Percentiles rank a stretch among this genome's conserved stretches.
These are phyloP conservation scores for Pocota personata DNA, from an alignment of 2,888 invertebrate genomes.

Conservation along the genomic window DNA sequence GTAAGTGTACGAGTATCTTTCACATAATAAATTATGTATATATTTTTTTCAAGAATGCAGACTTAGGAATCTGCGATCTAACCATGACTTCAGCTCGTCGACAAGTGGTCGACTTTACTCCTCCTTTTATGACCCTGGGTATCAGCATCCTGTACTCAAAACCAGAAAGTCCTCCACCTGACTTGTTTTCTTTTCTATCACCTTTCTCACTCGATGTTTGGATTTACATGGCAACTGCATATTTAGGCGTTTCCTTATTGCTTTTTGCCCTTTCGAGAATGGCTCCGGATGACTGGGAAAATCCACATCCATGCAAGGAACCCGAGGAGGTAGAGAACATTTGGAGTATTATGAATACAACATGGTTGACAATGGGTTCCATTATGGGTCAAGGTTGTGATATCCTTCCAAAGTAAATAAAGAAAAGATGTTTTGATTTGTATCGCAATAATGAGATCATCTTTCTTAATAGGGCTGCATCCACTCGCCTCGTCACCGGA, in stretches of 20 bases:
- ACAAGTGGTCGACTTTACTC: slow-evolving; percentile 95
- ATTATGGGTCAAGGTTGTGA: slow-evolving; percentile 97
- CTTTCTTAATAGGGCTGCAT: slow-evolving; percentile 87
- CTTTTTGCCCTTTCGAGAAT: slow-evolving; percentile 92
- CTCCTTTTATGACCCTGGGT: slow-evolving; percentile 98
- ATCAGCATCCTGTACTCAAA: slow-evolving; percentile 95
- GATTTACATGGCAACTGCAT: slow-evolving; percentile 95
- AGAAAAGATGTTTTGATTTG: not conserved
- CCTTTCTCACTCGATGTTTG: slow-evolving; percentile 95
- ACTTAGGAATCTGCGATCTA: slow-evolving; percentile 97
- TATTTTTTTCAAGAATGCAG: slow-evolving; percentile 90
- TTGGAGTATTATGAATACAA: slow-evolving; percentile 93
- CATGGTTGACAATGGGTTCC: slow-evolving; percentile 96
- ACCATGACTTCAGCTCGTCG: slow-evolving; percentile 97
- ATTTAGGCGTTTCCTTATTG: slow-evolving; percentile 91
- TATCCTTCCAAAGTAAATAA: slow-evolving; percentile 92
- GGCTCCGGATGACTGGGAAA: slow-evolving; percentile 96
- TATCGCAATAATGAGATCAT: not conserved
- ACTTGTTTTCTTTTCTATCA: slow-evolving; percentile 94
- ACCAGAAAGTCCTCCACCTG: slow-evolving; percentile 88
- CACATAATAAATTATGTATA: too few relatives aligned
- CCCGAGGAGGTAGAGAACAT: slow-evolving; percentile 94
- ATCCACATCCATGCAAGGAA: slow-evolving; percentile 95
- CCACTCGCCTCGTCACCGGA: slow-evolving; percentile 93
- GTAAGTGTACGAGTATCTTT: not conserved